A percentile compares a stretch with the other conserved stretches of the same genome.
phyloP scores from a whole-genome alignment of 2,797 vertebrate species.

The Coreius guichenoti region DNA sequence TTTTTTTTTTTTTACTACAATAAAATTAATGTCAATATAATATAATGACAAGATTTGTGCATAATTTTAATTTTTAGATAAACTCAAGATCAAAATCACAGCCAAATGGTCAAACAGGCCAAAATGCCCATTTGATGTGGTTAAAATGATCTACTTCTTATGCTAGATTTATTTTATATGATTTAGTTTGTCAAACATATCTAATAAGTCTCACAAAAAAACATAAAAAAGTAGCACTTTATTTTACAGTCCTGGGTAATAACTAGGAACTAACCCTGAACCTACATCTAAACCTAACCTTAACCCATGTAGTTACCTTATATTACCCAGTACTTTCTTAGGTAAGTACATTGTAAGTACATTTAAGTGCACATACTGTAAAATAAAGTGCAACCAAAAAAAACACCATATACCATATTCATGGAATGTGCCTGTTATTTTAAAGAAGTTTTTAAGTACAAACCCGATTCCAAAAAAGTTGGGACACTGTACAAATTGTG shows the following conservation, averaged over 20 bases:
- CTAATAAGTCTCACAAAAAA: not conserved
- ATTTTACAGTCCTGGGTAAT: no score
- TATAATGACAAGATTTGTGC: not conserved
- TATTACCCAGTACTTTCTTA: no score
- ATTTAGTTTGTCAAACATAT: not conserved
- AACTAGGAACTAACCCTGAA: no score
- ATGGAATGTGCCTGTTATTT: not conserved
- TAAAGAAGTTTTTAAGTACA: not conserved
- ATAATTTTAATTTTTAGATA: not conserved
- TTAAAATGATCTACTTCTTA: not conserved
- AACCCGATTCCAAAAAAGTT: no score
- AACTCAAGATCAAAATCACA: not conserved
- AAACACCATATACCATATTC: not conserved
- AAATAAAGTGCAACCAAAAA: no score
- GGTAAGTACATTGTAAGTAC: no score
- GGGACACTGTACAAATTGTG: no score
- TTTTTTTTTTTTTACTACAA: not conserved
- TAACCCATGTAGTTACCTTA: no score
- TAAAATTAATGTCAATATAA: not conserved
- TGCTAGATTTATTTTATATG: not conserved
- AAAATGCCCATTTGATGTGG: not conserved
- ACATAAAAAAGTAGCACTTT: no score
- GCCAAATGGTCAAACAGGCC: not conserved
- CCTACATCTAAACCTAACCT: no score
- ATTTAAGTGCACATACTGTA: no score